Evolutionary conservation across 2,113 vertebrate species (phyloP), one percentile per base, ranked within the genome.

Genomic region (Polypterus senegalus): DNA sequence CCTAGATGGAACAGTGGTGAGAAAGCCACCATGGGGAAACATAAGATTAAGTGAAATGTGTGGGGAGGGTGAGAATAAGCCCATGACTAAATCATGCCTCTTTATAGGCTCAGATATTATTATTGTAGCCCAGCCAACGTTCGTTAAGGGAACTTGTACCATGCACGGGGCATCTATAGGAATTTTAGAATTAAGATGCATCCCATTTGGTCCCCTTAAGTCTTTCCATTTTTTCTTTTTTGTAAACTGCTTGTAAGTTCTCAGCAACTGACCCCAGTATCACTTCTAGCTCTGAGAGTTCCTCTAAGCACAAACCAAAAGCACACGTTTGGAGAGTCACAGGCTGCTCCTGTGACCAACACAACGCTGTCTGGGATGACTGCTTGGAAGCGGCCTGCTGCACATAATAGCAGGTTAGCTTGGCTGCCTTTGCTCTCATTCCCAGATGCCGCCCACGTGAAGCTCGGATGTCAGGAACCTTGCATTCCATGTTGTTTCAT

Each of bases 211-310:
- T 27, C 27, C 27, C 27, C 27, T 27, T 27, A 27, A 27, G 27
- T 27, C 27, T 27, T 27, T 27, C 27, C 27, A 27, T 27, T 27
- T 27, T 27, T 27, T 27, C 27, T 27, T 27, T 27, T 27, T 27
- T 27, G 27, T 65, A 10, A 58, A 58, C 62, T 65, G 63, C 67
- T 43, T 58, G 69, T 71, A 67, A 67, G 62, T 5, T 10, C 65
- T 51, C 48, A 49, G 67, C 53, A 63, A 57, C 59, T 54, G 62
- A 54, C 49, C 52, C 52, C 49, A 61, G 60, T 49, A 64, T 66
- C 66, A 66, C 58, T 60, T 68, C 67, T 63, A 66, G 66, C 61
- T 61, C 63, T 62, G 59, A 59, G 69, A 65, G 69, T 65, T 66
- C 58, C 68, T 63, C 61, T 60, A 64, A 63, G 55, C 63, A 64